Conservation (phyloP, 2,113 vertebrate species). For the Oxyura jamaicensis region DNA sequence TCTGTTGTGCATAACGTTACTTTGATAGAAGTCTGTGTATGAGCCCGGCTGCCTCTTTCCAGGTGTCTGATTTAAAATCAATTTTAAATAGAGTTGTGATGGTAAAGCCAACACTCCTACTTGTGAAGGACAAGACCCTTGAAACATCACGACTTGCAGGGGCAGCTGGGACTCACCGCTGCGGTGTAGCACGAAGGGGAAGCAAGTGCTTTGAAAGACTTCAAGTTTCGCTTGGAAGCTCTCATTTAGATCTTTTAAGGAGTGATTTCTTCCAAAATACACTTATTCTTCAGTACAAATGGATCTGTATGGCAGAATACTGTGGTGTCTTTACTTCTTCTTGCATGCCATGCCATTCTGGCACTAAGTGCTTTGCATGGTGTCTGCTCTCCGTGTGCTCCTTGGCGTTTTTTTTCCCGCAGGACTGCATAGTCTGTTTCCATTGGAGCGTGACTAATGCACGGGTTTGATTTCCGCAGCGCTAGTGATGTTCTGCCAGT, state of each 20-base stretch:
- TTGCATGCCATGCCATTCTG: background rate
- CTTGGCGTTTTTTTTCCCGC: background rate
- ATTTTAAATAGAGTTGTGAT: background rate
- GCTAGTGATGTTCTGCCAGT: background rate
- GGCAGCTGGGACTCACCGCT: background rate
- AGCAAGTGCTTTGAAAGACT: background rate
- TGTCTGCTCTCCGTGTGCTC: background rate
- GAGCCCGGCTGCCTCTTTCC: background rate
- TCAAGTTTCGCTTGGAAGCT: background rate
- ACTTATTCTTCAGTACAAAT: background rate
- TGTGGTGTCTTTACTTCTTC: background rate
- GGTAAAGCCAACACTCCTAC: background rate
- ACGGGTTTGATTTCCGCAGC: background rate
- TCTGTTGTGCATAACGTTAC: background rate
- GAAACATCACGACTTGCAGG: background rate
- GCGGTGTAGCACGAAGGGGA: fast-evolving
- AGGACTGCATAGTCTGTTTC: background rate
- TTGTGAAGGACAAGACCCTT: background rate
- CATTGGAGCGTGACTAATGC: background rate
- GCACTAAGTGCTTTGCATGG: background rate
- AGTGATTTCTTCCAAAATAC: background rate
- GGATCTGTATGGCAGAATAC: background rate
- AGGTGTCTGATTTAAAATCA: background rate
- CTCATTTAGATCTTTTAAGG: background rate
- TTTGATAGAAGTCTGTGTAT: background rate